Conservation (phyloP, 2,888 invertebrate genomes). For the Caenorhabditis uteleia region DNA sequence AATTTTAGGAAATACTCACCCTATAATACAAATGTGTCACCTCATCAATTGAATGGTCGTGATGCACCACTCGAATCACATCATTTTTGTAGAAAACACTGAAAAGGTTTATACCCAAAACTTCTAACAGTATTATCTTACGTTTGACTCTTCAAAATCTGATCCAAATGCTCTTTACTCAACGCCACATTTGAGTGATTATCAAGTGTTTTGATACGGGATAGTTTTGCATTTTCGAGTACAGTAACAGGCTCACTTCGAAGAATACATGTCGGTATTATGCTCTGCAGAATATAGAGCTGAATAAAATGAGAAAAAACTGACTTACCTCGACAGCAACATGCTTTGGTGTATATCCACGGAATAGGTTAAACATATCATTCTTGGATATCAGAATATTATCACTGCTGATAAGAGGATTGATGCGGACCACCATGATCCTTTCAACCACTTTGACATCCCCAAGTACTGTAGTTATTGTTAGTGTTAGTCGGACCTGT, state of each 20-base stretch:
- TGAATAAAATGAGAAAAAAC: background rate
- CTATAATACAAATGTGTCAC: slow-evolving; percentile 25
- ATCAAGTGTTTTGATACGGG: slow-evolving; percentile 9
- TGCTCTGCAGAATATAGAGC: slow-evolving; percentile 14
- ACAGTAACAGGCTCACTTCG: slow-evolving; percentile 2
- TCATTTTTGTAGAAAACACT: slow-evolving; percentile 50
- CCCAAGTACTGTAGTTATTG: slow-evolving; percentile 4
- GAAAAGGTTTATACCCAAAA: slow-evolving; percentile 4
- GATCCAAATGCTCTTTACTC: slow-evolving; percentile 15
- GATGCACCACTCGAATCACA: slow-evolving; percentile 24
- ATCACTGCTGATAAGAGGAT: background rate
- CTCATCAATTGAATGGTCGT: slow-evolving; percentile 18
- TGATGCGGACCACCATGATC: background rate
- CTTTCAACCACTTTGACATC: slow-evolving; percentile 10
- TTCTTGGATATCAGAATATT: background rate
- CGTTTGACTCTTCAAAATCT: slow-evolving; percentile 5
- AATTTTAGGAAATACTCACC: slow-evolving; percentile 8
- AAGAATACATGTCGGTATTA: slow-evolving; percentile 9
- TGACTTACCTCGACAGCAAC: slow-evolving; percentile 1
- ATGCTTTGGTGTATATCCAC: background rate
- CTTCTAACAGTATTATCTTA: slow-evolving; percentile 1
- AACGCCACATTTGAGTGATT: slow-evolving; percentile 12
- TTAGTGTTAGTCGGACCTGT: slow-evolving; percentile 31
- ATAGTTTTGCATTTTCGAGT: slow-evolving; percentile 20
- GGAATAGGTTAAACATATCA: background rate